A percentile compares a stretch with the other conserved stretches of the same genome.
phyloP scores from a whole-genome alignment of 2,113 vertebrate species.

The Mohoua ochrocephala region DNA sequence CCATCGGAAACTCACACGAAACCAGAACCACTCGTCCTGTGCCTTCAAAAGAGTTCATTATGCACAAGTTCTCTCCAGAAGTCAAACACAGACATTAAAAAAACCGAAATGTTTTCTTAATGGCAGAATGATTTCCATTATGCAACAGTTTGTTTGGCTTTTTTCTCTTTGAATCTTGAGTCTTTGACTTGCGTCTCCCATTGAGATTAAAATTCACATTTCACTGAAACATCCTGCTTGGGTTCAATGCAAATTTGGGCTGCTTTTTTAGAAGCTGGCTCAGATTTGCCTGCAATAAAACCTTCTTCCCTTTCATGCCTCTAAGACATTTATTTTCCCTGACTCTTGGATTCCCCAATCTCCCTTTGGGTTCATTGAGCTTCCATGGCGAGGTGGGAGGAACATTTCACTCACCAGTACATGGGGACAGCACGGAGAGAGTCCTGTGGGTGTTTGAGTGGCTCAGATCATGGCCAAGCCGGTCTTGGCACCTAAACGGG shows the following conservation, averaged over 20 bases:
- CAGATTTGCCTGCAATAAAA: neutral
- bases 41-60: neutral
- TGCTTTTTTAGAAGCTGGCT: neutral
- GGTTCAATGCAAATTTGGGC: neutral
- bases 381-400: neutral
- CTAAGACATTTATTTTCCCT: neutral
- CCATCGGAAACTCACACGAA: neutral
- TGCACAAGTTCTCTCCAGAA: neutral
- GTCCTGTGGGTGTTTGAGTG: accelerated
- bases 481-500: neutral
- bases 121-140: neutral
- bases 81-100: neutral
- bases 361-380: accelerated
- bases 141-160: neutral
- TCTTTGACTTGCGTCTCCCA: neutral
- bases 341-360: accelerated
- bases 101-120: neutral
- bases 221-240: neutral
- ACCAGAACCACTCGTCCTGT: neutral
- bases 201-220: neutral
- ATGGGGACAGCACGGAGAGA: neutral
- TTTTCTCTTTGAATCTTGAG: neutral
- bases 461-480: neutral
- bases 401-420: neutral
- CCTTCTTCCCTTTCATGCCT: neutral